A percentile compares a stretch with the other conserved stretches of the same genome.
Evolutionary conservation across 2,888 invertebrate species (phyloP).

Genomic region (Tipula unca): DNA sequence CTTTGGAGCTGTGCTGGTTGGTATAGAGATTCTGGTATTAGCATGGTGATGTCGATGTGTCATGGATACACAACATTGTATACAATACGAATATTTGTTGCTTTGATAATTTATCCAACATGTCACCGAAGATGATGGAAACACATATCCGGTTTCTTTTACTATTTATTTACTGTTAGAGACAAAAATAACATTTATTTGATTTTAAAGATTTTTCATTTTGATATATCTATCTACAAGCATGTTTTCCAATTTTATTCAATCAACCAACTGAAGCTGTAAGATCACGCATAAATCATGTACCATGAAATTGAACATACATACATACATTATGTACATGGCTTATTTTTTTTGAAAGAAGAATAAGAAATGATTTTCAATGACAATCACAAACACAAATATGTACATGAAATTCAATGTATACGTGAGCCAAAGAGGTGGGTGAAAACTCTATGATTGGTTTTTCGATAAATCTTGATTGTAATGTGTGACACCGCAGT

Average conservation of each 20-base stretch:
- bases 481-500: too few species aligned
- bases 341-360: too few species aligned
- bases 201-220: not conserved
- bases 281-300: not conserved
- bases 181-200: not conserved
- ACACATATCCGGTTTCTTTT: not conserved
- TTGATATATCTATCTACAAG: not conserved
- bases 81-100: not conserved
- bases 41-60: too few species aligned
- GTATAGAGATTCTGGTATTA: too few species aligned
- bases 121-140: not conserved
- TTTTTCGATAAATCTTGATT: too few species aligned
- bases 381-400: too few species aligned
- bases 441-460: too few species aligned
- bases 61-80: not conserved
- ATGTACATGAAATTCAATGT: too few species aligned
- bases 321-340: too few species aligned
- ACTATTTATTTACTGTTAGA: not conserved
- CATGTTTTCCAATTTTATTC: not conserved
- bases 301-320: not conserved
- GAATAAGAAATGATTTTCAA: too few species aligned
- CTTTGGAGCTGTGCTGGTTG: not conserved
- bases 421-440: too few species aligned
- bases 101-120: not conserved
- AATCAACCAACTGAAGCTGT: not conserved